Base-by-base conservation (phyloP, 2,797 vertebrate species). In the Crenichthys baileyi region DNA sequence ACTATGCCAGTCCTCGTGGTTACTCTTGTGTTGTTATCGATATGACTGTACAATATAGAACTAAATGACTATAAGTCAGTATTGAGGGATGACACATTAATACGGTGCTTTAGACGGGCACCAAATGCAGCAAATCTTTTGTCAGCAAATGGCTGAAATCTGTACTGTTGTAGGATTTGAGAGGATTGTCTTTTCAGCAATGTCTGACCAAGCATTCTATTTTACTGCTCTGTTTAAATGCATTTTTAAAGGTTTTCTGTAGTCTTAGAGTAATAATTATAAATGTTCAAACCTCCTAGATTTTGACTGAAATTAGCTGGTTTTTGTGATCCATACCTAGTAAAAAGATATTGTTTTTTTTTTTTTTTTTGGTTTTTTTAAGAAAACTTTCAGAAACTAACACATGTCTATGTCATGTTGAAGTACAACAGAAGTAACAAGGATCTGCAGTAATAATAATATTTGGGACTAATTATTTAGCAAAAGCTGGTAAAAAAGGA, bases 171-270 rank as follows among this genome's bases (percentile, higher is more conserved):
- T 65, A 51, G 87, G 90, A 81, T 91, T 93, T 93, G 78, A 89
- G 86, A 39, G 86, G 93, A 93, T 90, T 93, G 85, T 92, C 81
- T 91, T 82, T 88, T 85, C 81, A 71, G 82, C 92, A 92, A 91
- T 92, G 92, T 88, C 92, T 80, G 81, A 86, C 83, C 88, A 70
- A 76, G 83, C 83, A 79, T 80, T 76, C 60, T 48, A 76, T 78
- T 67, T 58, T 76, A 22, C 79, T 80, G 70, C 56, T 60, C 83
- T 75, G 81, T 82, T 75, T 68, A 75, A 72, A 83, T 18, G 46
- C 73, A 22, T 18, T 5, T 68, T 92, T 46, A 79, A 82, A 79
- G 74, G 74, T 70, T 82, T 26, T 36, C 50, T 79, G 50, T 48
- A 12, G 63, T 46, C 44, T 63, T 79, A 65, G 79, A 65, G 36